Evolutionary conservation across 2,113 vertebrate species (phyloP).

Genomic region (Ardeotis arabs): DNA sequence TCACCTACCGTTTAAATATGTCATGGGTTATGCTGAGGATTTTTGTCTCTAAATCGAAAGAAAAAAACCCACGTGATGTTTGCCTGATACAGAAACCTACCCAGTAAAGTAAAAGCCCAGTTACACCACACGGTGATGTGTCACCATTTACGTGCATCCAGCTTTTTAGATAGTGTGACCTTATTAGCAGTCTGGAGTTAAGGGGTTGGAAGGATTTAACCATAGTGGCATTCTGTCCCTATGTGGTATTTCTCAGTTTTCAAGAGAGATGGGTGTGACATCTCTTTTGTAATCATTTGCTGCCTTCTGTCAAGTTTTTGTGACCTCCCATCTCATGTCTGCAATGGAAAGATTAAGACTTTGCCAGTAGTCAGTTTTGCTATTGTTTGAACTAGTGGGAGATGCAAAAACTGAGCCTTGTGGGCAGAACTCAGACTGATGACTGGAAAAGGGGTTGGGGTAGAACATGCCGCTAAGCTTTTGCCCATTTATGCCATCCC

Average conservation of each 20-base stretch:
- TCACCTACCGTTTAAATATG: neutral
- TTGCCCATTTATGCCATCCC: neutral
- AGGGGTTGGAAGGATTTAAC: neutral
- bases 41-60: neutral
- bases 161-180: neutral
- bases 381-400: neutral
- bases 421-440: neutral
- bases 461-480: neutral
- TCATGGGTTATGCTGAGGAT: neutral
- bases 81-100: neutral
- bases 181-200: neutral
- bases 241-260: neutral
- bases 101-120: neutral
- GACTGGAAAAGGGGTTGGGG: neutral
- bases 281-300: constrained; percentile 12
- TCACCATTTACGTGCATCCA: neutral
- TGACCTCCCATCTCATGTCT: neutral
- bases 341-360: neutral
- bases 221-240: neutral
- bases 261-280: constrained; percentile 5
- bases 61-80: neutral
- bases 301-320: constrained; percentile 8
- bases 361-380: neutral
- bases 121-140: neutral
- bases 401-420: neutral